Evolutionary conservation across 92 coral and sea anemone species (phyloP), one percentile per base, ranked within the genome.

Genomic region (Porites divaricata): DNA sequence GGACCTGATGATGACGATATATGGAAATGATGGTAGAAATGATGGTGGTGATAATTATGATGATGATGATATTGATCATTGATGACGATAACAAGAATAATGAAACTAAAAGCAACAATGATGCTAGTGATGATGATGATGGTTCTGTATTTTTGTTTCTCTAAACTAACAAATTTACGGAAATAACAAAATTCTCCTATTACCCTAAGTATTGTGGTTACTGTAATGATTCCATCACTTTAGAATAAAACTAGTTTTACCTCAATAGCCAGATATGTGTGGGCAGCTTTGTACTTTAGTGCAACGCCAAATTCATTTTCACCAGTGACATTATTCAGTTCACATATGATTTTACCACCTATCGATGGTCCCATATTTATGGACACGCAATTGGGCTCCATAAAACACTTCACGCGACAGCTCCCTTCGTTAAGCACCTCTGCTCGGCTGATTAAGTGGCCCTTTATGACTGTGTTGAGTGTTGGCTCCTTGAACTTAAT

Each of bases 381-480:
- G 13, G 85, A 80, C 76, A 80, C 85, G 45, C 85, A 80, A 8
- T 69, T 19, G 21, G 85, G 76, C 48, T 80, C 85, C 85, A 80
- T 50, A 68, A 26, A 80, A 13, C 85, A 80, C 69, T 68, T 48
- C 68, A 80, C 69, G 1, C 85, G 85, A 54, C 85, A 80, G 85
- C 85, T 69, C 56, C 85, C 85, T 16, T 80, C 68, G 9, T 56
- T 80, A 11, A 13, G 67, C 15, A 80, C 85, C 67, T 54, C 61
- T 17, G n/a, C 68, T 4, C 54, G 57, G 56, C 1, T 13, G 35
- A 70, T 80, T 57, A 69, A 28, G 41, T 80, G 85, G 56, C 63
- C n/a, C 20, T 54, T 2, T 48, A 80, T n/a, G n/a, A 19, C 53
- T 10, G 69, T 69, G 76, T 70, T 69, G 14, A 12, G 67, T n/a